Evolutionary conservation across 2,888 invertebrate genomes (phyloP), one percentile per base, ranked within the genome.

Genomic region (Phyllotreta cruciferae): DNA sequence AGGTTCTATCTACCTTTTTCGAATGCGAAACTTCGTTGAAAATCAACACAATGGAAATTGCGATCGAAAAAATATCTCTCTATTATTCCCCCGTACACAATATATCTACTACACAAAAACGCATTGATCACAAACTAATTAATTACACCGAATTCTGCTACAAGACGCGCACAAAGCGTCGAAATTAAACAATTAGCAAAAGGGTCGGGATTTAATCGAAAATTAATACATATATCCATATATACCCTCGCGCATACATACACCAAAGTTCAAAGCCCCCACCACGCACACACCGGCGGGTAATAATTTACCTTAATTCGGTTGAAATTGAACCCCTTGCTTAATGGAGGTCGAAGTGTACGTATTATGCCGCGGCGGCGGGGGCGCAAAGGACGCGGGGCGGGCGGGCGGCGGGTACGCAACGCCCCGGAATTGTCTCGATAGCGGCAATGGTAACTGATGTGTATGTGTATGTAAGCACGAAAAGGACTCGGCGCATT

Each of bases 361-460:
- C 24, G 24, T 24, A 24, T 24, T 24, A 24, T 24, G 4, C n/a
- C n/a, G 24, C 24, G 24, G 24, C 24, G 24, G 24, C 2, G 24
- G 24, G 24, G 24, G 24, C 24, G 24, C 9, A 14, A 11, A 35
- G 38, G 7, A 34, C 24, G 24, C 7, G 1, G 14, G 24, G 24
- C 37, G 45, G 11, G 38, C 1, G 13, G n/a, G 42, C 8, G 11
- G 54, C 34, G 45, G 44, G 56, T 56, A 44, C 36, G 13, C 36
- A 56, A 56, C 45, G 44, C 36, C 56, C 42, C 36, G 36, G 56
- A 56, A 56, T 44, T 13, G 44, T 44, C 42, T 45, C 36, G 55
- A 61, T 60, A 52, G 52, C 52, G 45, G 53, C 60, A 64, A 60
- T 61, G 44, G 56, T 53, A 56, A 45, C 52, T 56, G 57, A 65